A percentile compares a stretch with the other conserved stretches of the same genome.
phyloP scores from a whole-genome alignment of 2,888 invertebrate species.

The Meliscaeva auricollis region DNA sequence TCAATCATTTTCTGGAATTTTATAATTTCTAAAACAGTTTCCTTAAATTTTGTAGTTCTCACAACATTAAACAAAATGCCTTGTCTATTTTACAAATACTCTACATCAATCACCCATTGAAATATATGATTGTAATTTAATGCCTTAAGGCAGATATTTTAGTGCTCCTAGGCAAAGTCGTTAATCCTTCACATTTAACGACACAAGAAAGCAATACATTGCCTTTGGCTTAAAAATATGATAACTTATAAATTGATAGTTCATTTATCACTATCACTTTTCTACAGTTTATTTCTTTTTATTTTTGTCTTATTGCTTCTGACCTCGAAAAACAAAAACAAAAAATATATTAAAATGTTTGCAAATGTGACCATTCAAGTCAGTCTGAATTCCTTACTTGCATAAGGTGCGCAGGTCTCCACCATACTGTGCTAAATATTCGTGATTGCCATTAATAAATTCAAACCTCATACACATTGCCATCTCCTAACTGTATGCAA shows the following conservation, averaged over 20 bases:
- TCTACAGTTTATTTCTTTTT: background rate
- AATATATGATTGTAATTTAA: constrained; percentile 16
- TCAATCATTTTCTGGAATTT: no score
- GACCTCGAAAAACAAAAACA: constrained; percentile 53
- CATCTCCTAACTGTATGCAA: constrained; percentile 10
- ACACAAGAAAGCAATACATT: constrained; percentile 1
- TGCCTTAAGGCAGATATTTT: background rate
- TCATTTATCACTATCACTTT: constrained; percentile 56
- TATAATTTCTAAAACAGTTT: no score
- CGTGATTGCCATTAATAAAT: constrained; percentile 69
- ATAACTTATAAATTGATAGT: constrained; percentile 32
- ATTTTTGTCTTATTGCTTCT: constrained; percentile 18
- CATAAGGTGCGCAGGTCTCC: constrained; percentile 34
- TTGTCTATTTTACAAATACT: background rate
- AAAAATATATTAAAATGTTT: constrained; percentile 23
- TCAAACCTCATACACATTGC: background rate
- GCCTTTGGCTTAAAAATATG: constrained; percentile 17
- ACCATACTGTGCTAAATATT: constrained; percentile 22
- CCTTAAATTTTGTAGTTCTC: constrained; percentile 1
- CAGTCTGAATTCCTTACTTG: constrained; percentile 39
- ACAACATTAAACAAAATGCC: background rate
- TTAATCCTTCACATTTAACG: constrained; percentile 29
- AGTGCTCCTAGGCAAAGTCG: constrained; percentile 1
- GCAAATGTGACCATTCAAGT: constrained; percentile 46
- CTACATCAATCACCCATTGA: constrained; percentile 16